Evolutionary conservation across 2,113 vertebrate genomes (phyloP), one percentile per base, ranked within the genome.

Genomic region (Melanocharis versteri): DNA sequence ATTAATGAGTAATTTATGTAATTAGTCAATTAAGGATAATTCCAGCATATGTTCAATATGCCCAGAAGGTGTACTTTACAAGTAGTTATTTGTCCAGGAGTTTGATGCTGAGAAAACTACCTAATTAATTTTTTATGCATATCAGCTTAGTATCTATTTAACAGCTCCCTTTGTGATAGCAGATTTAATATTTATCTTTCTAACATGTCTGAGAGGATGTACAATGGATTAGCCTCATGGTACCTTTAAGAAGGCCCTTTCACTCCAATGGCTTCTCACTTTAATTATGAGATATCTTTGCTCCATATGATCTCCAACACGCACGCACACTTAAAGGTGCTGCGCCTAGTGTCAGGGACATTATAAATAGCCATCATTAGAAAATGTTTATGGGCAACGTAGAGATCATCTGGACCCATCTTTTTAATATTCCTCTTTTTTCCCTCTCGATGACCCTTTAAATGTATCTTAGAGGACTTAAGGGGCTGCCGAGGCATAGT

Each of bases 1-100:
- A 99, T 99, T 99, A 99, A 99, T 99, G 99, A 99, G 99, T 99
- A 99, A 99, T 99, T 99, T 99, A 99, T 99, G 99, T 99, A 99
- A 99, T 99, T 99, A 99, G 99, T 99, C 99, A 99, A 99, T 99
- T 99, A 99, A 99, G 99, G 99, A 99, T 99, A 99, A 99, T 99
- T 99, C 99, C 98, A 99, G 99, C 99, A 99, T 99, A 99, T 99
- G 99, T 99, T 99, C 99, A 98, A 98, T 99, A 99, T 99, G 99
- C 99, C 99, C 99, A 99, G 99, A 99, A 99, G 99, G 99, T 99
- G 99, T 98, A 99, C 99, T 99, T 99, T 99, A 99, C 99, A 99
- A 99, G 99, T 99, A 99, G 99, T 99, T 99, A 99, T 99, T 99
- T 99, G 99, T 99, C 99, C 99, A 99, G 99, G 99, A 99, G 98